A percentile compares a stretch with the other conserved stretches of the same genome.
Conservation (phyloP, 2,113 vertebrate species). For the Dipodomys stephensi region DNA sequence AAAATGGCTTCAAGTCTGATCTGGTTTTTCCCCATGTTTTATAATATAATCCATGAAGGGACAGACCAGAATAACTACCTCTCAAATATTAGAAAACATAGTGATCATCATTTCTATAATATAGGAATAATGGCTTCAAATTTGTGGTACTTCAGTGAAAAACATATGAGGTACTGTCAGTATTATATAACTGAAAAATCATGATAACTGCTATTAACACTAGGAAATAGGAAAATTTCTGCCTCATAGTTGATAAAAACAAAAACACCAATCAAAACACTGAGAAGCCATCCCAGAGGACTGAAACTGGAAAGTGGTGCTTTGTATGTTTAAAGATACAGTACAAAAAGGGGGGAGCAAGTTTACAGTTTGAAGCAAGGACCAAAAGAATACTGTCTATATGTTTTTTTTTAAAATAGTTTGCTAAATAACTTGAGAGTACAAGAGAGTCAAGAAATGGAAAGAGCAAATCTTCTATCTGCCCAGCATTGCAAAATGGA, state of each 20-base stretch:
- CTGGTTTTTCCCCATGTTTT: conserved; percentile 5
- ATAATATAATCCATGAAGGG: neutral
- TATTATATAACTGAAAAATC: neutral
- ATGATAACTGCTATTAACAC: neutral
- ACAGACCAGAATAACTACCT: neutral
- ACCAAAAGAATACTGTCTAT: neutral
- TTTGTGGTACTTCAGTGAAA: neutral
- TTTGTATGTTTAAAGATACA: neutral
- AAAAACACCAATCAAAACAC: neutral
- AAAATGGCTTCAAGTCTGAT: conserved; percentile 47
- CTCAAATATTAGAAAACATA: neutral
- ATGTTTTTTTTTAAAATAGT: neutral
- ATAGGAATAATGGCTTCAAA: neutral
- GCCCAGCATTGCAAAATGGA: neutral
- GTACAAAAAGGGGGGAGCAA: neutral
- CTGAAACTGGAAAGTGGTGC: neutral
- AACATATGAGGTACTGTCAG: neutral
- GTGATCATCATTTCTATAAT: conserved; percentile 40
- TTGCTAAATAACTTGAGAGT: neutral
- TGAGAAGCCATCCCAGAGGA: neutral
- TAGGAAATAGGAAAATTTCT: neutral
- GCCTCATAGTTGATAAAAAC: neutral
- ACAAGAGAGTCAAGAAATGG: neutral
- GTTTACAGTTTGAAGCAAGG: neutral
- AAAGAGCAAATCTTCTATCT: neutral